phyloP scores from a whole-genome alignment of 2,888 invertebrate species.

The Liodrosophila aerea region DNA sequence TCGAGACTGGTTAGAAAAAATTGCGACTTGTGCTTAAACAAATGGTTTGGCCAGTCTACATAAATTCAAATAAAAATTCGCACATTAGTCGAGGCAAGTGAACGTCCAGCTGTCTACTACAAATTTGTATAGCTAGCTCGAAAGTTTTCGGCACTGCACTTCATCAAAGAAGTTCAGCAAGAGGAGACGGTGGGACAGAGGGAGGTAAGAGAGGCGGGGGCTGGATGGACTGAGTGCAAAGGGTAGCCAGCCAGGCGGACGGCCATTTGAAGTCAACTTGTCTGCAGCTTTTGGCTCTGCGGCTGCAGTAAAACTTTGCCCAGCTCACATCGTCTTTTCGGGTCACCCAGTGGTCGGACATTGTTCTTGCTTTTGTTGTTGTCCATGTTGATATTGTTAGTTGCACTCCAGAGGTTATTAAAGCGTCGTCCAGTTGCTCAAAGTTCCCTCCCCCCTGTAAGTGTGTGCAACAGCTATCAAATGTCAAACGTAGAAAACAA shows the following conservation, averaged over 20 bases:
- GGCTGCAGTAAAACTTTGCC: conserved; percentile 55
- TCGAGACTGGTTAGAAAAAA: conserved; percentile 21
- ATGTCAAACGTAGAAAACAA: conserved; percentile 62
- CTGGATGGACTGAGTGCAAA: neutral
- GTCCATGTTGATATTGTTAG: conserved; percentile 23
- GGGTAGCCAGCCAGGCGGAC: conserved; percentile 28
- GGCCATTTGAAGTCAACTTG: conserved; percentile 59
- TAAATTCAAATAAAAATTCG: conserved; percentile 68
- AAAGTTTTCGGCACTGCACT: conserved; percentile 65
- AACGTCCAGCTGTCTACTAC: conserved; percentile 29
- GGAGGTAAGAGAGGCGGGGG: neutral
- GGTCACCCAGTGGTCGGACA: conserved; percentile 60
- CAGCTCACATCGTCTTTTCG: conserved; percentile 47
- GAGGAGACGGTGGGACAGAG: neutral
- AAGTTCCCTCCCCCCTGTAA: conserved; percentile 20
- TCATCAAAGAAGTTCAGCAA: conserved; percentile 50
- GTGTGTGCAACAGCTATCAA: conserved; percentile 53
- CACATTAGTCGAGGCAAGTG: conserved; percentile 49
- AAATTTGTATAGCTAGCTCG: conserved; percentile 59
- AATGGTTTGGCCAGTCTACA: conserved; percentile 38
- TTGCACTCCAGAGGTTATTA: conserved; percentile 53
- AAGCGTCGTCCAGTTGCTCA: conserved; percentile 40
- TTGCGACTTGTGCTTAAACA: conserved; percentile 24
- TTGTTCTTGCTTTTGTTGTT: conserved; percentile 17
- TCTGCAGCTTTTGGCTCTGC: conserved; percentile 41